Base-by-base conservation (phyloP, 2,888 invertebrate species). In the Agrypnus murinus region DNA sequence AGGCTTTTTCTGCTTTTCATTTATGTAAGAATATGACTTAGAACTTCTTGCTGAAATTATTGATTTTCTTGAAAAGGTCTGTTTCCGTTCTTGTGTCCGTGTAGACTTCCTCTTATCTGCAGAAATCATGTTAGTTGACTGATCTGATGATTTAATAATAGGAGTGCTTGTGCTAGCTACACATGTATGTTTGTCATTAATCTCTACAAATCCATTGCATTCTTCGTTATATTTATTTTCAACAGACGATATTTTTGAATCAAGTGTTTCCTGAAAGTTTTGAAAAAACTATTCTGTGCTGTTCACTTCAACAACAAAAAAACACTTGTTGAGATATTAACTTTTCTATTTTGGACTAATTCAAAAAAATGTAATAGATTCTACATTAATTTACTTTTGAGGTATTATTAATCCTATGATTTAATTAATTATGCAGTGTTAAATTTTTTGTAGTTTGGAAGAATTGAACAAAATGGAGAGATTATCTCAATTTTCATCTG, bases 211-310 rank as follows among this genome's bases (percentile, higher is more conserved):
- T 50, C 46, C 43, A 43, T 6, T 25, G 14, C 12, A 10, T n/a
- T 32, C 50, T 50, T 50, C 31, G 14, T 50, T 25, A 12, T 5
- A 1, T 17, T 10, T 25, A 46, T 46, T 7, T 10, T 19, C 48
- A 25, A 48, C 48, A 25, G 25, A 32, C 14, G 59, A 43, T 43
- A 59, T 12, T n/a, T 40, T 59, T 59, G 19, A 43, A 59, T 36
- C 58, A 14, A 58, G 6, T 12, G 58, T 40, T 15, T 58, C 58
- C 58, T 58, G 25, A 38, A 58, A 58, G 12, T 45, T 17, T 17
- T 45, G 45, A 4, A 8, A 17, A 17, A 15, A 6, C 7, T 17
- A 45, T 45, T 45, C 10, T 45, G 3, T 45, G 14, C 8, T 45
- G 8, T 45, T 45, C 15, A 6, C 5, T 3, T 25, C 3, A 5